Base-by-base conservation (phyloP, 2,113 vertebrate species). In the Phaethornis superciliosus region DNA sequence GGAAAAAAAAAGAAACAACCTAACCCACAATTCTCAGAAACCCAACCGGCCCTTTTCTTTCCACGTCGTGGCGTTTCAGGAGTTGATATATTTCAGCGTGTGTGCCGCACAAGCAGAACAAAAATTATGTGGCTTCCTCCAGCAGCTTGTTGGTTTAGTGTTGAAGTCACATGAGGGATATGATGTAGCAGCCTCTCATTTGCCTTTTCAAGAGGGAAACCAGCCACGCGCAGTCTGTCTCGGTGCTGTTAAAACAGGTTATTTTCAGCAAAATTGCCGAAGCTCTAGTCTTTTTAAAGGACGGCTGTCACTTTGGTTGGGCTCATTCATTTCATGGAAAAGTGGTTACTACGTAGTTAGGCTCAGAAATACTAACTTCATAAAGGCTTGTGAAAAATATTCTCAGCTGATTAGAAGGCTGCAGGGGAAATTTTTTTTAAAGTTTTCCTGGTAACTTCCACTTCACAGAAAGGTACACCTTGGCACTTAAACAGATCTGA, bases 161-260 rank as follows among this genome's bases (percentile, higher is more conserved):
- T 51, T 10, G 12, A n/a, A n/a, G 18, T 30, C 11, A 2, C 11
- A 7, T 35, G 16, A 12, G 37, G 8, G 10, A 1, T 58, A 10
- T 37, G 9, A 6, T 18, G 6, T 7, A 19, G 23, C 10, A 47
- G 37, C 14, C 4, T 32, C 15, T 59, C 5, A 0, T 47, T 51
- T 62, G 40, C 7, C 7, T 15, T 54, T 59, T n/a, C 15, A 4
- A 3, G 52, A 54, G 55, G 18, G 30, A 55, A 70, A 46, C 10
- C 21, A 32, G 0, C 17, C 12, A 2, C 12, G 1, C 16, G 2
- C 7, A 9, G 2, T 3, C 20, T 22, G 3, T 51, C 20, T 40
- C 3, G 3, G 0, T 18, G 28, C 52, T 64, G 11, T 51, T 87
- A 18, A 59, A 47, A 37, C n/a, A 51, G 56, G 15, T 65, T 44